Conservation (phyloP, 2,888 invertebrate genomes). For the Plutella xylostella region DNA sequence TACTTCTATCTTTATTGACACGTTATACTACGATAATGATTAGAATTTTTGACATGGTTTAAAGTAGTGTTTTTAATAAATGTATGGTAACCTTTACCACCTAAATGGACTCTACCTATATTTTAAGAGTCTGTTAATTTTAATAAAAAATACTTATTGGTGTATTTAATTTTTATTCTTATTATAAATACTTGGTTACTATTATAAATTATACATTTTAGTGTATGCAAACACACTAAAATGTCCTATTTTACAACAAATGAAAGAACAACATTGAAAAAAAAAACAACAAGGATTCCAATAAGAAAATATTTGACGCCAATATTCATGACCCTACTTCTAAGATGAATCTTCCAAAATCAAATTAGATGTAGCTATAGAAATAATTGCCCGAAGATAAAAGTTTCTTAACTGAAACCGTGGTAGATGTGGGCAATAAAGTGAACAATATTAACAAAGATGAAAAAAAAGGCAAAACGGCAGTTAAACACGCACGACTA, state of each 20-base stretch:
- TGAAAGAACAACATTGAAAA: background rate
- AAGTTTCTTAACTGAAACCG: too few species aligned
- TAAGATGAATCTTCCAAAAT: background rate
- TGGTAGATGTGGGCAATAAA: constrained; percentile 25
- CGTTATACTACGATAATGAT: background rate
- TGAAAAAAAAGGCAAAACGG: constrained; percentile 30
- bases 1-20: constrained; percentile 29
- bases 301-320: background rate
- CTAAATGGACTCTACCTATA: too few species aligned
- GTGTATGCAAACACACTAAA: too few species aligned
- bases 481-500: constrained; percentile 31
- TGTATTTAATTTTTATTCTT: too few species aligned
- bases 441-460: constrained; percentile 29
- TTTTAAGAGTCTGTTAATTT: too few species aligned
- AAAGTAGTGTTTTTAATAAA: background rate
- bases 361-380: background rate
- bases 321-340: background rate
- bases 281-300: background rate
- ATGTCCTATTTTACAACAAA: too few species aligned
- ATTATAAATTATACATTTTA: too few species aligned
- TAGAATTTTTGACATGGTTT: background rate
- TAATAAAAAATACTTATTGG: too few species aligned
- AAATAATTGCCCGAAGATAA: constrained; percentile 17
- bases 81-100: background rate
- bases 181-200: too few species aligned